Conservation (phyloP, 2,888 invertebrate species). For the Xestia c-nigrum region DNA sequence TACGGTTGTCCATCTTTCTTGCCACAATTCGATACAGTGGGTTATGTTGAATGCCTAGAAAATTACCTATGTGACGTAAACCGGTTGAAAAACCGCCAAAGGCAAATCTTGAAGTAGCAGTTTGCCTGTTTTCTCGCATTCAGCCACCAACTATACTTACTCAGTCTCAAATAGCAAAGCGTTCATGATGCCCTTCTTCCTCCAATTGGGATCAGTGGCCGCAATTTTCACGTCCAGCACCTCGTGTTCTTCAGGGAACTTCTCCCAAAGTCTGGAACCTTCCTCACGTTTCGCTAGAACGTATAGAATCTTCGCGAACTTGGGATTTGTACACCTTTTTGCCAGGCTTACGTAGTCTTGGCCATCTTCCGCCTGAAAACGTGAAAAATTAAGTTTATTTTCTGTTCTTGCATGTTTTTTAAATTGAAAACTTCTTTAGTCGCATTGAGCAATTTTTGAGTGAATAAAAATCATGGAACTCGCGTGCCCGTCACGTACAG, state of each 20-base stretch:
- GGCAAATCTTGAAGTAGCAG: not conserved
- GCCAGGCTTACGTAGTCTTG: slow-evolving; percentile 83
- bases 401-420: too few relatives aligned
- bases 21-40: slow-evolving; percentile 7
- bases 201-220: slow-evolving; percentile 92
- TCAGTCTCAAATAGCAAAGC: slow-evolving; percentile 91
- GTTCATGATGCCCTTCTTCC: slow-evolving; percentile 92
- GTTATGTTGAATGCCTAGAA: not conserved
- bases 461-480: too few relatives aligned
- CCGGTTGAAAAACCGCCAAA: not conserved
- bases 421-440: too few relatives aligned
- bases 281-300: slow-evolving; percentile 91
- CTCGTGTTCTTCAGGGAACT: slow-evolving; percentile 89
- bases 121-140: not conserved
- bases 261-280: slow-evolving; percentile 89
- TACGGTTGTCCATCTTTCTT: not conserved
- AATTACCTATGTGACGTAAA: not conserved
- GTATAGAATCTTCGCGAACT: slow-evolving; percentile 92
- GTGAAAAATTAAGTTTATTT: too few relatives aligned
- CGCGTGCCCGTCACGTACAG: too few relatives aligned
- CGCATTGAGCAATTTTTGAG: too few relatives aligned
- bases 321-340: slow-evolving; percentile 89
- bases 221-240: slow-evolving; percentile 92
- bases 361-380: slow-evolving; percentile 76
- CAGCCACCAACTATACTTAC: slow-evolving; percentile 82